Conservation (phyloP, 1,140 invertebrate genomes). For the Gryon sp. region DNA sequence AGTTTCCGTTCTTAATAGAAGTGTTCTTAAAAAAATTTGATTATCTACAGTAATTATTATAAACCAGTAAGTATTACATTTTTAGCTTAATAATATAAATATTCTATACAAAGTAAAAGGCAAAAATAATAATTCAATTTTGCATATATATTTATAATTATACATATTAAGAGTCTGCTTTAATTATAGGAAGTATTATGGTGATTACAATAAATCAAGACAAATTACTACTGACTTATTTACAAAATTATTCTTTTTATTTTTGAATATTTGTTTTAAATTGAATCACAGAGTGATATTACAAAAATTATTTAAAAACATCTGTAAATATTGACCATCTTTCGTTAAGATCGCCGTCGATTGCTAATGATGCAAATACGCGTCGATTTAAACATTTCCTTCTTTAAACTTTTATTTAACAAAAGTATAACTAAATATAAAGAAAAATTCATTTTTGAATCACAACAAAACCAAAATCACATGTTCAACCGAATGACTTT, state of each 20-base stretch:
- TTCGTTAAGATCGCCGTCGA: slow-evolving; percentile 22
- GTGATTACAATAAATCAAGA: too few relatives aligned
- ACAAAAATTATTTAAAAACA: slow-evolving; percentile 55
- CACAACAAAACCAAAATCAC: slow-evolving; percentile 27
- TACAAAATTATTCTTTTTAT: slow-evolving; percentile 1
- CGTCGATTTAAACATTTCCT: slow-evolving; percentile 7
- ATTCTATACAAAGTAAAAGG: too few relatives aligned
- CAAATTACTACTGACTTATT: neutral
- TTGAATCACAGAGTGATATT: slow-evolving; percentile 51
- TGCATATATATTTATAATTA: too few relatives aligned
- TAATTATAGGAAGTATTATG: too few relatives aligned
- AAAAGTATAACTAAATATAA: slow-evolving; percentile 23
- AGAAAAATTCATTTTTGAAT: slow-evolving; percentile 14
- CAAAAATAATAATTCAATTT: too few relatives aligned
- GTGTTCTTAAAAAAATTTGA: slow-evolving; percentile 70
- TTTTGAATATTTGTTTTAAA: slow-evolving; percentile 13
- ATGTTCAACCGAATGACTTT: too few relatives aligned
- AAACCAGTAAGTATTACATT: too few relatives aligned
- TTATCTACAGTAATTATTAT: too few relatives aligned
- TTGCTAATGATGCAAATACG: slow-evolving; percentile 4
- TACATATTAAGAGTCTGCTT: too few relatives aligned
- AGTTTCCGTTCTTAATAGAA: too few relatives aligned
- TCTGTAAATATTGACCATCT: slow-evolving; percentile 51
- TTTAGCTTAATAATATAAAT: too few relatives aligned
- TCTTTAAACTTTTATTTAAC: neutral